These are phyloP conservation scores for Dicaeum eximium DNA, from an alignment of 2,113 vertebrate species.

Conservation along the genomic window DNA sequence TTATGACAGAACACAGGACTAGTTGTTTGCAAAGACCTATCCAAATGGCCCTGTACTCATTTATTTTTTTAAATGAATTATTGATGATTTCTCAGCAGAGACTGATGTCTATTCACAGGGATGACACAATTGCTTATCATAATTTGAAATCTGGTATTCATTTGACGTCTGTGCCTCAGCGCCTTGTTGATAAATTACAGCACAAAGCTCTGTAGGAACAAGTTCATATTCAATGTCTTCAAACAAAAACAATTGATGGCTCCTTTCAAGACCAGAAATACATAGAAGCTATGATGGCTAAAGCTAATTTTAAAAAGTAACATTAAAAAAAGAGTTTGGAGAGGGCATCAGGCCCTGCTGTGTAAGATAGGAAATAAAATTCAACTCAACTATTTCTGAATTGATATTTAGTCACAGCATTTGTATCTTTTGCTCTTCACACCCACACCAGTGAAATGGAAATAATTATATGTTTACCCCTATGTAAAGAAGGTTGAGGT, in stretches of 20 bases:
- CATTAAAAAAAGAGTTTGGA: neutral
- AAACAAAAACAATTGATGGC: conserved; percentile 42
- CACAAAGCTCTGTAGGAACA: conserved; percentile 53
- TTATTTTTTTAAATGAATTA: conserved; percentile 24
- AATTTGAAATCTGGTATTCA: conserved; percentile 67
- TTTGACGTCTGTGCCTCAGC: conserved; percentile 48
- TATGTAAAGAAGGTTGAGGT: neutral
- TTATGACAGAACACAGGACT: neutral
- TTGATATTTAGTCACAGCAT: neutral
- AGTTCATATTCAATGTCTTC: conserved; percentile 59
- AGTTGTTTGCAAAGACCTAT: conserved; percentile 29
- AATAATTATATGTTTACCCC: neutral
- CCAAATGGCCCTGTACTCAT: conserved; percentile 10
- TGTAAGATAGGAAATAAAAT: neutral
- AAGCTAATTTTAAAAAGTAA: neutral
- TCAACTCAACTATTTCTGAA: neutral
- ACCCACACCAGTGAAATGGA: neutral
- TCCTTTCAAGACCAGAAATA: conserved; percentile 30
- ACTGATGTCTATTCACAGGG: conserved; percentile 41
- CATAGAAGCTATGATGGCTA: neutral
- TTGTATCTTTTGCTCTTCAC: neutral
- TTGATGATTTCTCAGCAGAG: conserved; percentile 60
- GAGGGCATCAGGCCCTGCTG: neutral
- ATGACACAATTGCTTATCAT: conserved; percentile 64
- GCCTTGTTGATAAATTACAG: conserved; percentile 43